phyloP scores from a whole-genome alignment of 2,113 vertebrate species.

The Rana temporaria region DNA sequence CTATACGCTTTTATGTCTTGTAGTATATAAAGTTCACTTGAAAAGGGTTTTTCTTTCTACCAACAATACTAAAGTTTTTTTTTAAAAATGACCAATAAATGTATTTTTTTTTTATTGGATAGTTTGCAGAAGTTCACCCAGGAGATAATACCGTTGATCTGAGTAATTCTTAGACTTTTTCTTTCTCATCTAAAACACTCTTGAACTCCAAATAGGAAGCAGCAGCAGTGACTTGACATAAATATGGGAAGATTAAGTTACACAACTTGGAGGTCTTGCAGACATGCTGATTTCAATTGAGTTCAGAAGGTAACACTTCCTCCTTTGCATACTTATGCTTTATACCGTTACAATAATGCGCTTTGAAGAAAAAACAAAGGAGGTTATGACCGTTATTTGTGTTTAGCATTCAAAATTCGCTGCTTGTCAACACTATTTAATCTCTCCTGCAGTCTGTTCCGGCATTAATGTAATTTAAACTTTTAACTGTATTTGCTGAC shows the following conservation, averaged over 20 bases:
- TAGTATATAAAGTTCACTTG: not conserved
- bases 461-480: constrained; percentile 71
- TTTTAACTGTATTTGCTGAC: constrained; percentile 61
- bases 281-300: not conserved
- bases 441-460: constrained; percentile 63
- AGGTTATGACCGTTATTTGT: constrained; percentile 60
- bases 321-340: constrained; percentile 8
- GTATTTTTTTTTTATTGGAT: no score
- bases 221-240: constrained; percentile 15
- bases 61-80: not conserved
- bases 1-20: no score
- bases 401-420: constrained; percentile 56
- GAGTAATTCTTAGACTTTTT: no score
- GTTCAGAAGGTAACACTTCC: constrained; percentile 40
- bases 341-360: constrained; percentile 37
- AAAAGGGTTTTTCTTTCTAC: not conserved
- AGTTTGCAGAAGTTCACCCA: no score
- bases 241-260: not conserved
- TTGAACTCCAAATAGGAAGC: constrained; percentile 1
- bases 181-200: not conserved
- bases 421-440: constrained; percentile 64
- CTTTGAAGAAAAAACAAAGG: constrained; percentile 55
- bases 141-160: no score
- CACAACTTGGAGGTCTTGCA: not conserved
- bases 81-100: no score